Evolutionary conservation across 2,113 vertebrate species (phyloP).

Genomic region (Pelusios castaneus): DNA sequence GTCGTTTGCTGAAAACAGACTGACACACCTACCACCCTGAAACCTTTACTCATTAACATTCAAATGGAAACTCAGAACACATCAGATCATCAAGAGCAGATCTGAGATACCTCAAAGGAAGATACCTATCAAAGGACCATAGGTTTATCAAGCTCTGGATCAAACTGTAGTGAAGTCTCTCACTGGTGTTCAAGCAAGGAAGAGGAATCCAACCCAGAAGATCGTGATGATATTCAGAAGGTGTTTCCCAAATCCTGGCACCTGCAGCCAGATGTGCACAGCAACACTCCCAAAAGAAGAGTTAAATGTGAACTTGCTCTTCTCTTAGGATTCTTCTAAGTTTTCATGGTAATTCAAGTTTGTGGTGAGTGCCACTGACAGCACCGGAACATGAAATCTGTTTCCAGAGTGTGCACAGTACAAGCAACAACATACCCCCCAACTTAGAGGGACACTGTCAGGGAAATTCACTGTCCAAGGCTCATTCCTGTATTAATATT

Average conservation of each 20-base stretch:
- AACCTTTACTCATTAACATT: background rate
- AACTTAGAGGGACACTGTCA: background rate
- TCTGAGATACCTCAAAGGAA: background rate
- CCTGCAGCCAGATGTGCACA: background rate
- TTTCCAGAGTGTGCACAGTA: background rate
- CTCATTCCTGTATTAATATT: background rate
- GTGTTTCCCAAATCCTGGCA: background rate
- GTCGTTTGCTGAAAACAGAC: too few species aligned
- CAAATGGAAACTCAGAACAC: background rate
- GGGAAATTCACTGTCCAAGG: background rate
- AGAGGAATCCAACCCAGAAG: rapidly evolving
- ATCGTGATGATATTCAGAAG: background rate
- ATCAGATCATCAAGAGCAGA: background rate
- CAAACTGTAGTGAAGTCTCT: background rate
- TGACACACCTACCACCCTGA: too few species aligned
- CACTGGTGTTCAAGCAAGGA: background rate
- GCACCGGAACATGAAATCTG: background rate
- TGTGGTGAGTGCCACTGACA: background rate
- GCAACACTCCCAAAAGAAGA: background rate
- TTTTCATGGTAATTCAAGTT: background rate
- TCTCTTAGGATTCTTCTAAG: background rate
- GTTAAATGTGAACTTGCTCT: background rate
- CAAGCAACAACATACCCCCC: background rate
- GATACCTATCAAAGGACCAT: background rate
- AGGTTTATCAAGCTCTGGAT: background rate